Conservation (phyloP, 2,113 vertebrate genomes). For the Labeo rohita region DNA sequence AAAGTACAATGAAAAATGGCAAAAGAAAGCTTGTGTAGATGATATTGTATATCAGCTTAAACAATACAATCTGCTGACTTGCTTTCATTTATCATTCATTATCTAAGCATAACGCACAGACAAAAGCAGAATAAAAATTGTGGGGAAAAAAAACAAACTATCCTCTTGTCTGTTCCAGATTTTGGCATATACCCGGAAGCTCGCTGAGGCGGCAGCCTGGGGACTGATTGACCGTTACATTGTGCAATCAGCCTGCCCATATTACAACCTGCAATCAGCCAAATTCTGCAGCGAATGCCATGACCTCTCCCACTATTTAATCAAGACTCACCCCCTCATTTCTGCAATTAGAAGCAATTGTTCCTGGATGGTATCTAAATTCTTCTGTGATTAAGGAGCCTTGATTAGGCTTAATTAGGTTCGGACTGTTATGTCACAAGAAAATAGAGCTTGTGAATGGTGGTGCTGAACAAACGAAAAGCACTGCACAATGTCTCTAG, state of each 20-base stretch:
- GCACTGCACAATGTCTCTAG: too few relatives aligned
- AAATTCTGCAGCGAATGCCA: conserved; percentile 59
- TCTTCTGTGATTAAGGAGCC: conserved; percentile 56
- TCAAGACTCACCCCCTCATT: conserved; percentile 48
- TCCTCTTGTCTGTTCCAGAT: background rate
- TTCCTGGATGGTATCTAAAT: conserved; percentile 18
- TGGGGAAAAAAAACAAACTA: background rate
- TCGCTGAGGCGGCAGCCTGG: background rate
- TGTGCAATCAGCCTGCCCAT: conserved; percentile 61
- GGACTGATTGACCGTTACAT: conserved; percentile 62
- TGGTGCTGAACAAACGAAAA: background rate
- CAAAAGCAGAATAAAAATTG: background rate
- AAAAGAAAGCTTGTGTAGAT: background rate
- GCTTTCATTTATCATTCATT: background rate
- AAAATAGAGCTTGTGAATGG: conserved; percentile 24
- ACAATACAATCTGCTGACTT: background rate
- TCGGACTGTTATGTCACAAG: background rate
- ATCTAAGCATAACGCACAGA: background rate
- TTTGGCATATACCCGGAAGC: background rate
- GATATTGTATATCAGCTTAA: background rate
- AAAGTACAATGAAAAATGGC: too few relatives aligned
- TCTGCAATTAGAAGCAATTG: conserved; percentile 58
- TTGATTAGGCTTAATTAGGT: conserved; percentile 62
- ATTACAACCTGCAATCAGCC: conserved; percentile 65
- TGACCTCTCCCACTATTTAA: conserved; percentile 56